Evolutionary conservation across 1,140 invertebrate species (phyloP).

Genomic region (Akabosia matsudoensis): DNA sequence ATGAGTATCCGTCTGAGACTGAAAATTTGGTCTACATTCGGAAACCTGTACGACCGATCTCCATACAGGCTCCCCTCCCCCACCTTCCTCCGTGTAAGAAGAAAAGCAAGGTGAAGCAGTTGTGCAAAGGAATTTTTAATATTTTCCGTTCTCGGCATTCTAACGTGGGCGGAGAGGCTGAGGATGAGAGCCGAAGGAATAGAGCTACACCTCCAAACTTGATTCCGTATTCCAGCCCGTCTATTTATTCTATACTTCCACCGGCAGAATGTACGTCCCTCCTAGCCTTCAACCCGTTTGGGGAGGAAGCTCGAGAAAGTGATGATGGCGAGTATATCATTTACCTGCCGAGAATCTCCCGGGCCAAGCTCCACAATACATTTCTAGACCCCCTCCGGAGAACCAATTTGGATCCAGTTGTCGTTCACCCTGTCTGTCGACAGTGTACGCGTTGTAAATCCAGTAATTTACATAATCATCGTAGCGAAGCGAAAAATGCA

Average conservation of each 20-base stretch:
- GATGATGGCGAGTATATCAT: not conserved
- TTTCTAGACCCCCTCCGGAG: not conserved
- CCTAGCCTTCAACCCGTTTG: not conserved
- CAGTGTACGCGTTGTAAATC: not conserved
- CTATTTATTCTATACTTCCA: not conserved
- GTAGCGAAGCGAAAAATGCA: no score
- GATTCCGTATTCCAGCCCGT: no score
- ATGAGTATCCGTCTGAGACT: not conserved
- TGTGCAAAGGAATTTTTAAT: not conserved
- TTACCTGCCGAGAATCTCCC: not conserved
- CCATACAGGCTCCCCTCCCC: not conserved
- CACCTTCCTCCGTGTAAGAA: not conserved
- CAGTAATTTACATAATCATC: no score
- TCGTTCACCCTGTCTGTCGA: not conserved
- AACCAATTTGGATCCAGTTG: not conserved
- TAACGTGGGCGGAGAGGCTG: not conserved
- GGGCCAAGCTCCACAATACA: not conserved
- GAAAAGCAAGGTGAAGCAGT: not conserved
- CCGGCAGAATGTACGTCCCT: not conserved
- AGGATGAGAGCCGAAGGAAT: no score
- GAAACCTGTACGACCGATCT: not conserved
- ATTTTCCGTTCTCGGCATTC: not conserved
- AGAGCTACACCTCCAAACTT: not conserved
- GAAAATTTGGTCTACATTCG: not conserved
- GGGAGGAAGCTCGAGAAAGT: not conserved